These are phyloP conservation scores for Neelides folsomi DNA, from an alignment of 2,888 invertebrate species.

Conservation along the genomic window DNA sequence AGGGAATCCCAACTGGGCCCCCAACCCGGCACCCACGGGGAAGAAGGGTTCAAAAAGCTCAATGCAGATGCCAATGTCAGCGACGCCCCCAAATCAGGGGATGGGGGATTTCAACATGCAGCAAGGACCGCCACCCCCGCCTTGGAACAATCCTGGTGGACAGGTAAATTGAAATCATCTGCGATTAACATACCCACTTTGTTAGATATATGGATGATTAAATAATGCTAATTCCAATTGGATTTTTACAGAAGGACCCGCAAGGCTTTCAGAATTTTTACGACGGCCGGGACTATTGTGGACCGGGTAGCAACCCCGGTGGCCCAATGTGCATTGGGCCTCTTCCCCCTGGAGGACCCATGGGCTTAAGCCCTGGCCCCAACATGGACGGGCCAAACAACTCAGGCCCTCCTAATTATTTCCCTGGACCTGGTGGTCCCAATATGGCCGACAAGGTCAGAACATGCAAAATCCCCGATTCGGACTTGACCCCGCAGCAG, in stretches of 20 bases:
- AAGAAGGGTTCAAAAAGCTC: conserved; percentile 27
- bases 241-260: conserved; percentile 21
- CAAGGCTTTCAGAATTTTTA: conserved; percentile 32
- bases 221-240: neutral
- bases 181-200: neutral
- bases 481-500: conserved; percentile 91
- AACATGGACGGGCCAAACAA: conserved; percentile 5
- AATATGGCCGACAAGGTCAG: conserved; percentile 16
- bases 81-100: conserved; percentile 13
- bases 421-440: conserved; percentile 21
- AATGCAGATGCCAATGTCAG: conserved; percentile 15
- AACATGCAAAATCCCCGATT: conserved; percentile 84
- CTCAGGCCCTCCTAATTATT: conserved; percentile 11
- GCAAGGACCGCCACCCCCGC: conserved; percentile 18
- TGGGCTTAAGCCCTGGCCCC: conserved; percentile 12
- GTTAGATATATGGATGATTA: neutral
- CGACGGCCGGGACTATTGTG: conserved; percentile 22
- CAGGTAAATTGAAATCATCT: neutral
- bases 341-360: conserved; percentile 16
- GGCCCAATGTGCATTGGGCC: conserved; percentile 18
- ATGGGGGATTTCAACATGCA: conserved; percentile 29
- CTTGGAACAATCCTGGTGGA: conserved; percentile 11
- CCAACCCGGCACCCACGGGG: conserved; percentile 15
- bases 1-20: conserved; percentile 31
- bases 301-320: conserved; percentile 19